Evolutionary conservation across 2,797 vertebrate species (phyloP).

Genomic region (Acanthis flammea): DNA sequence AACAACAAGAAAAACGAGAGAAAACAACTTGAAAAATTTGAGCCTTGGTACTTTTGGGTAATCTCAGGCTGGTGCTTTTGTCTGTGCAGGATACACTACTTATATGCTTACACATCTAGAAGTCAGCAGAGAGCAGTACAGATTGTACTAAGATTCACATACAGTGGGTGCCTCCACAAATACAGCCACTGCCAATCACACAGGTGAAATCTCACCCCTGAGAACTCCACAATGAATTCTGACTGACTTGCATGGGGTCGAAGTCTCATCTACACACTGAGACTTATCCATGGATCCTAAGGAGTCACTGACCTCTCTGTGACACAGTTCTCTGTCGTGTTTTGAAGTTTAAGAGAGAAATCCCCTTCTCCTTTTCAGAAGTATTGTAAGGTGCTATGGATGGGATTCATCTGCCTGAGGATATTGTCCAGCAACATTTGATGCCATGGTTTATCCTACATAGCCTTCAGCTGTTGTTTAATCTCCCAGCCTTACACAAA

Average conservation of each 20-base stretch:
- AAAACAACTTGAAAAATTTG: background rate
- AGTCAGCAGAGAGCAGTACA: background rate
- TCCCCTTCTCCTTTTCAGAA: background rate
- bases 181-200: background rate
- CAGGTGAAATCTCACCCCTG: background rate
- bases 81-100: background rate
- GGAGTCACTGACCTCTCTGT: background rate
- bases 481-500: background rate
- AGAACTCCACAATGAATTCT: background rate
- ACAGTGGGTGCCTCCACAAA: background rate
- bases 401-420: background rate
- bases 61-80: background rate
- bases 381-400: background rate
- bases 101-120: background rate
- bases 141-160: too few species aligned
- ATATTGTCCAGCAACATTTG: background rate
- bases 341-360: background rate
- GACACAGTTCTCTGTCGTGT: background rate
- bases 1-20: background rate
- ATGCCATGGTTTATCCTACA: background rate
- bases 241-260: background rate
- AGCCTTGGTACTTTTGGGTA: background rate
- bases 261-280: background rate
- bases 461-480: background rate
- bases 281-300: background rate